Evolutionary conservation across 2,888 invertebrate genomes (phyloP).

Genomic region (Drosophila bunnanda): DNA sequence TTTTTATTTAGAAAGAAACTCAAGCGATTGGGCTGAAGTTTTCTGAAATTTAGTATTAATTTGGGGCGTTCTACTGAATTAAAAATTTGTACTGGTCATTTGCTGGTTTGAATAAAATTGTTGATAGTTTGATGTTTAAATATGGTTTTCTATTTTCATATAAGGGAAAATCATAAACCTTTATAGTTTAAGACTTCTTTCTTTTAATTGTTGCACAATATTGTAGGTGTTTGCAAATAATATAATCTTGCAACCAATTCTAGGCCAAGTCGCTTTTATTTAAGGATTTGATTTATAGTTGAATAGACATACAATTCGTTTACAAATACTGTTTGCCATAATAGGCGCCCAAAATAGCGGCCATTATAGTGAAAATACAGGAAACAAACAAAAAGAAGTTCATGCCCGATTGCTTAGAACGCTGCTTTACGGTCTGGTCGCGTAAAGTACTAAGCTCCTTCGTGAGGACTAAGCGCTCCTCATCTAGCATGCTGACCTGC

Average conservation of each 20-base stretch:
- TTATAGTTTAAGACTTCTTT: neutral
- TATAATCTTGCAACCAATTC: too few relatives aligned
- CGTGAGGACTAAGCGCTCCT: slow-evolving; percentile 22
- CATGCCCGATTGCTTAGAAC: neutral
- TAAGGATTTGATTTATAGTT: neutral
- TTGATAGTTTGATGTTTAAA: too few relatives aligned
- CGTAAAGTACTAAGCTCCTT: neutral
- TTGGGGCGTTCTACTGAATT: neutral
- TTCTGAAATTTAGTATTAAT: neutral
- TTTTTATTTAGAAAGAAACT: neutral
- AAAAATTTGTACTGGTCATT: neutral
- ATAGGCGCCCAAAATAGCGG: slow-evolving; percentile 14
- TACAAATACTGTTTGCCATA: slow-evolving; percentile 22
- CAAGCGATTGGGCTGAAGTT: neutral
- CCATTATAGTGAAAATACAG: slow-evolving; percentile 2
- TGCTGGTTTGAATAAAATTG: neutral
- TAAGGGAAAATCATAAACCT: neutral
- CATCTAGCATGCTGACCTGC: slow-evolving; percentile 37
- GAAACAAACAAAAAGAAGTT: neutral
- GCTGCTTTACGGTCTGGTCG: neutral
- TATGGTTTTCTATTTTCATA: neutral
- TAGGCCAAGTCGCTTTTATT: neutral
- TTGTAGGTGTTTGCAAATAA: neutral
- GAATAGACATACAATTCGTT: slow-evolving; percentile 14
- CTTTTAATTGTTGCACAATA: neutral